Conservation (phyloP, 2,113 vertebrate genomes). For the Platichthys flesus region DNA sequence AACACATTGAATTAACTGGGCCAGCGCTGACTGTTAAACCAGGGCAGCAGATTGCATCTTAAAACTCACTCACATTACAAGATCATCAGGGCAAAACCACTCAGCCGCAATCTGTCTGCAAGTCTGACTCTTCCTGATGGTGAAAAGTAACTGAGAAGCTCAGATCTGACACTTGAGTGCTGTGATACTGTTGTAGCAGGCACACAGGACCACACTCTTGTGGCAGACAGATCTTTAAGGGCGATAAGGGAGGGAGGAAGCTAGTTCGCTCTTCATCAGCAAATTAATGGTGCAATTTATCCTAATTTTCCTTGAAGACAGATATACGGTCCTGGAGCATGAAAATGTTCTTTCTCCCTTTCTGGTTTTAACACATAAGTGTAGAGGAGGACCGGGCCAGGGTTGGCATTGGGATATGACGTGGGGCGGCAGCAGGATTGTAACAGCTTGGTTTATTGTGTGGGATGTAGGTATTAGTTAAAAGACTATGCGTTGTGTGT, state of each 20-base stretch:
- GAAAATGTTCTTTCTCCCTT: constrained; percentile 34
- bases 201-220: constrained; percentile 13
- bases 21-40: constrained; percentile 54
- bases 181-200: constrained; percentile 1
- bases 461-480: constrained; percentile 50
- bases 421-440: constrained; percentile 38
- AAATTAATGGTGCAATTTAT: constrained; percentile 63
- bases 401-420: constrained; percentile 46
- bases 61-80: constrained; percentile 62
- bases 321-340: constrained; percentile 39
- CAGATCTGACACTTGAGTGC: constrained; percentile 31
- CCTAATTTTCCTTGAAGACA: constrained; percentile 57
- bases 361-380: constrained; percentile 51
- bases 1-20: constrained; percentile 50
- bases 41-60: constrained; percentile 66
- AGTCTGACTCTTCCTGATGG: constrained; percentile 65
- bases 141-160: constrained; percentile 48
- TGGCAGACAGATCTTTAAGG: constrained; percentile 42
- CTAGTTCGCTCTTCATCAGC: constrained; percentile 44
- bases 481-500: constrained; percentile 11
- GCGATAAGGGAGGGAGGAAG: constrained; percentile 21
- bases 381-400: constrained; percentile 42
- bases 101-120: constrained; percentile 64
- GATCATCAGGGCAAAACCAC: constrained; percentile 63
- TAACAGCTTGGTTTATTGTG: constrained; percentile 65